Evolutionary conservation across 2,888 invertebrate genomes (phyloP).

Genomic region (Papilio elwesi): DNA sequence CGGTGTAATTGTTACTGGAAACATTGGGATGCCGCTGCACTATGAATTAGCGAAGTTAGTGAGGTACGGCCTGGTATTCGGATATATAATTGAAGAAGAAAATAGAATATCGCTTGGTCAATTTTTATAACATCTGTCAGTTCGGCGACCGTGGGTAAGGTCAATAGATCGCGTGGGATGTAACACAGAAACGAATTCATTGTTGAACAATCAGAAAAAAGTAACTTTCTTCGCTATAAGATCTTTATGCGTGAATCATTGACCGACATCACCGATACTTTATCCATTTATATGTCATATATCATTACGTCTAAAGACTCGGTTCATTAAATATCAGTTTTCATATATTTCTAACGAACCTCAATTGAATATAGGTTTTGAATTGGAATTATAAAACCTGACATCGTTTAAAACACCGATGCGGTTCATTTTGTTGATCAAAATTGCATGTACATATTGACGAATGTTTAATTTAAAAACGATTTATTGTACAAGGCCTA

Average conservation of each 20-base stretch:
- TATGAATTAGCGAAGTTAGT: slow-evolving; percentile 65
- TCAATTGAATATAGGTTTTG: slow-evolving; percentile 33
- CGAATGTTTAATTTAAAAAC: slow-evolving; percentile 36
- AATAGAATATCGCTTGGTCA: slow-evolving; percentile 46
- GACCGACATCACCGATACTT: slow-evolving; percentile 3
- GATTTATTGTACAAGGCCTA: slow-evolving; percentile 23
- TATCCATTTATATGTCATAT: slow-evolving; percentile 18
- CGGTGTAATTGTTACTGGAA: slow-evolving; percentile 70
- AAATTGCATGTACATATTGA: neutral
- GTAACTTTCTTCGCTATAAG: slow-evolving; percentile 12
- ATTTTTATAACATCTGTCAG: slow-evolving; percentile 45
- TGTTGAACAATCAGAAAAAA: slow-evolving; percentile 9
- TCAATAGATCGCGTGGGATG: slow-evolving; percentile 43
- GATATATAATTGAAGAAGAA: slow-evolving; percentile 51
- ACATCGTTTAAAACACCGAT: neutral
- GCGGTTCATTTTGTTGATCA: neutral
- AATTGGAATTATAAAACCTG: slow-evolving; percentile 30
- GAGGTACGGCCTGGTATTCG: slow-evolving; percentile 39
- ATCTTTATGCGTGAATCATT: slow-evolving; percentile 2
- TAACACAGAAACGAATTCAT: slow-evolving; percentile 5
- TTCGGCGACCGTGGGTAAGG: slow-evolving; percentile 41
- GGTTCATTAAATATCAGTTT: slow-evolving; percentile 5
- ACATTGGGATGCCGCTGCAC: slow-evolving; percentile 54
- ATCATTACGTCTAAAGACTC: neutral
- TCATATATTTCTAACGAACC: slow-evolving; percentile 22